A percentile compares a stretch with the other conserved stretches of the same genome.
phyloP scores from a whole-genome alignment of 2,888 invertebrate genomes.

The Zonitis immaculata region DNA sequence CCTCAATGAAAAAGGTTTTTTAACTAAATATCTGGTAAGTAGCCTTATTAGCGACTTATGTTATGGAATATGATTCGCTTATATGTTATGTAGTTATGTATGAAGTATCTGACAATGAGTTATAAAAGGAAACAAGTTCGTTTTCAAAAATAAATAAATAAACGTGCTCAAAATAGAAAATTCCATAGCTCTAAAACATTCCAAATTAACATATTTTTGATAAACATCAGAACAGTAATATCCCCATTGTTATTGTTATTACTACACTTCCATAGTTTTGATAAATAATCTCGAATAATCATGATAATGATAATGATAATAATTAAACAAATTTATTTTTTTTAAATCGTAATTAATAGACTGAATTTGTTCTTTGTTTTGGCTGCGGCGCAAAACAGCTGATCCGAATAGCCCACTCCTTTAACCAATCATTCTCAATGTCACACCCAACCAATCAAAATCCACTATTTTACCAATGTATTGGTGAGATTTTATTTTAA shows the following conservation, averaged over 20 bases:
- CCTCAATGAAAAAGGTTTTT: too few relatives aligned
- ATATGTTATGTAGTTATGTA: too few relatives aligned
- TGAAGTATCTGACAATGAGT: background rate
- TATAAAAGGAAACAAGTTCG: background rate
- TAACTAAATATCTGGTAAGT: too few relatives aligned
- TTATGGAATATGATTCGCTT: too few relatives aligned
- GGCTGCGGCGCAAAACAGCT: constrained; percentile 1
- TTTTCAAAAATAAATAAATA: background rate
- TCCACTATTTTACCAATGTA: background rate
- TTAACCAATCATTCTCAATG: background rate
- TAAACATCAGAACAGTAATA: background rate
- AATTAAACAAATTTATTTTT: background rate
- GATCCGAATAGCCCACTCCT: background rate
- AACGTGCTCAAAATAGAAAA: background rate
- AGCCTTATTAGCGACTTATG: too few relatives aligned
- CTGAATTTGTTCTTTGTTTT: background rate
- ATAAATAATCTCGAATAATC: background rate
- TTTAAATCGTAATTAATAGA: background rate
- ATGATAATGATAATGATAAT: background rate
- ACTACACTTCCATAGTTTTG: background rate
- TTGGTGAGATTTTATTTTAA: background rate
- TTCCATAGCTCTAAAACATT: background rate
- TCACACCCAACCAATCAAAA: background rate
- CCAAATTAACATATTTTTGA: background rate
- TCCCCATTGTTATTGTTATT: background rate